Evolutionary conservation across 2,888 invertebrate genomes (phyloP), one percentile per base, ranked within the genome.

Genomic region (Tenthredo distinguenda): DNA sequence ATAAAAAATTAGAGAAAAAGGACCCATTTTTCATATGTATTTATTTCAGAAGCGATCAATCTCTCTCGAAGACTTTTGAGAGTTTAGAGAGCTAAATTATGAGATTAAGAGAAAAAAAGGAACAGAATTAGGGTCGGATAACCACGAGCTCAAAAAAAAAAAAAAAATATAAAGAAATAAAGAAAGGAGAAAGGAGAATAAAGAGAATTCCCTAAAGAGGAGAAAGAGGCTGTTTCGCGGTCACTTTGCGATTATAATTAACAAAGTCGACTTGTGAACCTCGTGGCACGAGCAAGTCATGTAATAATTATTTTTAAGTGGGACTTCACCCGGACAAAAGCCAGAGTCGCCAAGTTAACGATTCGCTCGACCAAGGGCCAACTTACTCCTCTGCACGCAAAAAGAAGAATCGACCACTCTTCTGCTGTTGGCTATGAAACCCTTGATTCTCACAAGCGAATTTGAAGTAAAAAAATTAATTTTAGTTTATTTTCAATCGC

Each of bases 171-270:
- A 12, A 43, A 15, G 12, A 10, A 12, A 12, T 37, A 12, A 43
- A 26, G 2, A 26, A 62, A 26, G 12, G 10, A 10, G 10, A 62
- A 62, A 62, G 21, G 18, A 62, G 21, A 62, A 62, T 21, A 21
- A 26, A 2, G 18, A 71, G 18, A 37, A 37, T 34, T 71, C 31
- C 37, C 31, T n/a, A 71, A 37, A 37, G 15, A 62, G 62, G 26
- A 62, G 26, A 21, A 62, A 26, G 26, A 71, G 37, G 37, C 71
- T 71, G 71, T 71, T 71, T 37, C 37, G 71, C 71, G 71, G 71
- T 71, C 71, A 71, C 71, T 71, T 71, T 71, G 71, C 71, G 37
- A 71, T 71, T 71, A 71, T 71, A 71, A 71, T 71, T 71, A 37
- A 71, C 34, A 71, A 71, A 37, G 71, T 71, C 71, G 34, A 71